Evolutionary conservation across 2,888 invertebrate genomes (phyloP).

Genomic region (Tipula helvola): DNA sequence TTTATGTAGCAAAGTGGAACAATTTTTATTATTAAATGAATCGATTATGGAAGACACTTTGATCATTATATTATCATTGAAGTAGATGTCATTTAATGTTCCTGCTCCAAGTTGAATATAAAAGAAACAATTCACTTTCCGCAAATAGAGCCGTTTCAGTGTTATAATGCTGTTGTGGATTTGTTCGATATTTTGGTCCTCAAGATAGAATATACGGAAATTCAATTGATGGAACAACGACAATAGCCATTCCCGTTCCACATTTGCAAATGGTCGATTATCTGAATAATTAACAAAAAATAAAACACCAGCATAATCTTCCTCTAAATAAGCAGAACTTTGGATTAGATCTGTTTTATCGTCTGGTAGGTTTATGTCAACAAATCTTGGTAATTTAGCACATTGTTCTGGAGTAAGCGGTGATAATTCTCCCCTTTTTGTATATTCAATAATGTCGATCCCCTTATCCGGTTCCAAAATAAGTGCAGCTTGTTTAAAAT

Average conservation of each 20-base stretch:
- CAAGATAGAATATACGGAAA: neutral
- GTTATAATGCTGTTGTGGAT: neutral
- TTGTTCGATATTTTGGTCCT: neutral
- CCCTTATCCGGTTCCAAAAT: neutral
- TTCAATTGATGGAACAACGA: neutral
- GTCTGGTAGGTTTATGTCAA: neutral
- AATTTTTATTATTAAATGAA: neutral
- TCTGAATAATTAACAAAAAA: neutral
- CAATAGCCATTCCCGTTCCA: neutral
- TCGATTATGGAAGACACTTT: neutral
- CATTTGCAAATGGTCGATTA: neutral
- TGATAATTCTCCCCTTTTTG: neutral
- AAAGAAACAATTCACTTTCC: neutral
- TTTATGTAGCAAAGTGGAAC: neutral
- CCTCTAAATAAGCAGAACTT: neutral
- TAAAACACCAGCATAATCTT: neutral
- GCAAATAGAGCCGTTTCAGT: neutral
- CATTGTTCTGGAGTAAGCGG: neutral
- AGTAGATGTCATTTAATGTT: neutral
- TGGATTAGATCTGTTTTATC: neutral
- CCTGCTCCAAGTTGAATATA: neutral
- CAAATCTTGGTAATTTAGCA: neutral
- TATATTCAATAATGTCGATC: neutral
- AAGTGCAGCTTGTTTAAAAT: neutral
- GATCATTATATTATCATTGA: neutral